These are phyloP conservation scores for Sturnira hondurensis DNA, from an alignment of 2,113 vertebrate genomes.

Conservation along the genomic window DNA sequence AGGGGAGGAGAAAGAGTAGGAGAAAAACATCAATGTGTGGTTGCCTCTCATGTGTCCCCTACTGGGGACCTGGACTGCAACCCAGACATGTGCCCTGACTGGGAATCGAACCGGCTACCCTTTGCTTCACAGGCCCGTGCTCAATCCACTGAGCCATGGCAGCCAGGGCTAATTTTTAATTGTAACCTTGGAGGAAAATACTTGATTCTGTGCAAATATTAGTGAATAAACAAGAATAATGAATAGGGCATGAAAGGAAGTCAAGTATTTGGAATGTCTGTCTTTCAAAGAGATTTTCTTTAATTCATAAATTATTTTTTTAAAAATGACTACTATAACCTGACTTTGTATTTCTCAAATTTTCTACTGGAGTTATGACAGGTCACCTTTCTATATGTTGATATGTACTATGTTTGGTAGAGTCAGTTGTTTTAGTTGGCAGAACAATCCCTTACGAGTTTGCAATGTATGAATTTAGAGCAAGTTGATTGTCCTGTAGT, in stretches of 20 bases:
- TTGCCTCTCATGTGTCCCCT: too few relatives aligned
- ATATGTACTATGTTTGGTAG: neutral
- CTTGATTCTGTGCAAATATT: neutral
- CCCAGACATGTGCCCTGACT: too few relatives aligned
- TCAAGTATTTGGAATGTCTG: neutral
- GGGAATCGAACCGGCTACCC: too few relatives aligned
- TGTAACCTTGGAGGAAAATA: neutral
- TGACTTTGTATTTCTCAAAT: neutral
- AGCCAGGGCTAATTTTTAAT: constrained; percentile 22
- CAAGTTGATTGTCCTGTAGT: neutral
- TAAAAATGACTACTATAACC: neutral
- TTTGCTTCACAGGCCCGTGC: too few relatives aligned
- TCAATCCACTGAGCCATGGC: too few relatives aligned
- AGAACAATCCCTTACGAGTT: neutral
- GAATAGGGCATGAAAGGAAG: neutral
- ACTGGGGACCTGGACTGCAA: too few relatives aligned
- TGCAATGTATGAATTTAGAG: neutral
- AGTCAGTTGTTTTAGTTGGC: neutral
- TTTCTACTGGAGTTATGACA: neutral
- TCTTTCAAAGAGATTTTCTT: neutral
- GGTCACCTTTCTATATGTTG: neutral
- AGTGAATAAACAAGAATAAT: neutral
- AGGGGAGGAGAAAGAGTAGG: too few relatives aligned
- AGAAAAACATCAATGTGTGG: too few relatives aligned
- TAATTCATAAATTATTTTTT: neutral